Percentiles rank a stretch among this genome's conserved stretches.
phyloP scores from a whole-genome alignment of 2,888 invertebrate species.

The Diarsia mendica region DNA sequence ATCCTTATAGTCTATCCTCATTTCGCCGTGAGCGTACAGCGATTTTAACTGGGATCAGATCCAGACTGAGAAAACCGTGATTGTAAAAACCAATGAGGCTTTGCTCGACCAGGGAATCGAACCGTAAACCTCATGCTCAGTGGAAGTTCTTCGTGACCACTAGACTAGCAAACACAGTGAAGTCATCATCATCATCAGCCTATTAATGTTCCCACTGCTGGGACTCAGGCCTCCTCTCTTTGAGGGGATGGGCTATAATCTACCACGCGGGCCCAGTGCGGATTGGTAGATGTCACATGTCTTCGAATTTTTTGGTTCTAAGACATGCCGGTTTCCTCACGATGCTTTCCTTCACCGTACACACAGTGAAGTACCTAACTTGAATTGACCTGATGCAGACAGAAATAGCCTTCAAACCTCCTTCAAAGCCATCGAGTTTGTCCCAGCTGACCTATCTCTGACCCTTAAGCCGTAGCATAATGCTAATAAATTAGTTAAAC shows the following conservation, averaged over 20 bases:
- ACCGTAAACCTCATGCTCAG: background rate
- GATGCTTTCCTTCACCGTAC: no score
- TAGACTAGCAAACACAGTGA: no score
- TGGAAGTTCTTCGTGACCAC: background rate
- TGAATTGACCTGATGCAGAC: background rate
- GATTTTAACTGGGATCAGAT: background rate
- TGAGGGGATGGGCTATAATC: no score
- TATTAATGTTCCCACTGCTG: no score
- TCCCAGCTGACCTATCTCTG: background rate
- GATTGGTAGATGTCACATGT: no score
- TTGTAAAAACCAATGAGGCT: no score
- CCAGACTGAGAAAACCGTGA: background rate
- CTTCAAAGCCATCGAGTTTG: background rate
- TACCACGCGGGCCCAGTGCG: no score
- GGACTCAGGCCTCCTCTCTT: no score
- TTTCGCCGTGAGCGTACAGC: background rate
- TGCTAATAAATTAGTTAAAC: slow-evolving; percentile 8
- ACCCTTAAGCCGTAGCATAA: background rate
- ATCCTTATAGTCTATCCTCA: background rate
- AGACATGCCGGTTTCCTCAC: no score
- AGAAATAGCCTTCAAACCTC: background rate
- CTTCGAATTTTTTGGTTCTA: no score
- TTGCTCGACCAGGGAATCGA: no score
- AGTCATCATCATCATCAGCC: no score
- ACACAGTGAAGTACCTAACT: background rate